A percentile compares a stretch with the other conserved stretches of the same genome.
Conservation (phyloP, 2,888 invertebrate genomes). For the Aromia moschata region DNA sequence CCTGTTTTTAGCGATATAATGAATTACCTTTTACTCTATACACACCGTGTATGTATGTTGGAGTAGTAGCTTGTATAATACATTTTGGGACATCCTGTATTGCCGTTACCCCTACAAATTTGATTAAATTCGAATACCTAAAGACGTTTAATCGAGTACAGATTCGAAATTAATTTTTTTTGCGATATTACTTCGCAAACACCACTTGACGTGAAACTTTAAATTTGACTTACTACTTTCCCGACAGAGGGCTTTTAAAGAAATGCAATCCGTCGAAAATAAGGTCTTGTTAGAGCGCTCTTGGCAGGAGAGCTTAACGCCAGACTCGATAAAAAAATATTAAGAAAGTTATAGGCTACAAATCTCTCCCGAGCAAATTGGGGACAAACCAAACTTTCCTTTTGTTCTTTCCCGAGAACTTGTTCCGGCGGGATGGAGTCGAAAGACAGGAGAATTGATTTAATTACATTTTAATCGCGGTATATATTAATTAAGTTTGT, state of each 20-base stretch:
- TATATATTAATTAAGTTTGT: not conserved
- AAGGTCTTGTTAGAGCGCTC: not conserved
- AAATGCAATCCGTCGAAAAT: not conserved
- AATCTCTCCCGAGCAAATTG: not conserved
- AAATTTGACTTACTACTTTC: not conserved
- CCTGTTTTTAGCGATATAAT: too few relatives aligned
- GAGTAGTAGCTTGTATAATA: too few relatives aligned
- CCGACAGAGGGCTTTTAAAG: not conserved
- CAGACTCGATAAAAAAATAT: not conserved
- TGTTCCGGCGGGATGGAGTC: not conserved
- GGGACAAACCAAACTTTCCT: not conserved
- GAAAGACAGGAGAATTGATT: not conserved
- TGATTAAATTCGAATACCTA: too few relatives aligned
- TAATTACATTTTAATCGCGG: not conserved
- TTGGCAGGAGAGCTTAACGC: not conserved
- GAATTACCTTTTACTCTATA: too few relatives aligned
- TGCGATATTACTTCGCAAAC: too few relatives aligned
- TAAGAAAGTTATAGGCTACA: conserved; percentile 4
- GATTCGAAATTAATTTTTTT: too few relatives aligned
- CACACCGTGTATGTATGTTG: too few relatives aligned
- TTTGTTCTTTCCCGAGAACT: not conserved
- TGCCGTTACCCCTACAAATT: too few relatives aligned
- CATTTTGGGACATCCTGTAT: too few relatives aligned
- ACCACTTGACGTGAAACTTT: too few relatives aligned
- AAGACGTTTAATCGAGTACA: too few relatives aligned